Percentiles rank a stretch among this genome's conserved stretches.
These are phyloP conservation scores for Drosophila kanapiae DNA, from an alignment of 1,140 invertebrate genomes.

Conservation along the genomic window DNA sequence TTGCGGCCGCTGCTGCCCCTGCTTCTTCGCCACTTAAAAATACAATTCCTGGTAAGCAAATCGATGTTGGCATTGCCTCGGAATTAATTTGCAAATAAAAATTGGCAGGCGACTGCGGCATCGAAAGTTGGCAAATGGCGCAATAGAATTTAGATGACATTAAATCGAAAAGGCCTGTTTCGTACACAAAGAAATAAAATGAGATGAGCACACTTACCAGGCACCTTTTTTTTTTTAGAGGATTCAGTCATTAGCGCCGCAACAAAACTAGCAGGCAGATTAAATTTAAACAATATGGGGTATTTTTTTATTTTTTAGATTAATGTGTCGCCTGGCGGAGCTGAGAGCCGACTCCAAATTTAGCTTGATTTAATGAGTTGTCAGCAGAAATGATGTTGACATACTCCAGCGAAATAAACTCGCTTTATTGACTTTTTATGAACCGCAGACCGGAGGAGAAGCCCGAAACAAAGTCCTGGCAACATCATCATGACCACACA, in stretches of 20 bases:
- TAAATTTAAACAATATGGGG: slow-evolving; percentile 12
- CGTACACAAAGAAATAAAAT: slow-evolving; percentile 6
- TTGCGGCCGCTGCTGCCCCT: slow-evolving; percentile 10
- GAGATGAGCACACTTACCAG: not conserved
- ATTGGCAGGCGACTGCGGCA: slow-evolving; percentile 43
- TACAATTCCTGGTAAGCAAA: slow-evolving; percentile 26
- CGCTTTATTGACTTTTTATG: slow-evolving; percentile 81
- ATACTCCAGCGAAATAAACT: slow-evolving; percentile 68
- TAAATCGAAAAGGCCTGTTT: slow-evolving; percentile 7
- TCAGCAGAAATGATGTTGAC: slow-evolving; percentile 76
- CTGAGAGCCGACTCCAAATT: not conserved
- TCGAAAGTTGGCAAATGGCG: slow-evolving; percentile 47
- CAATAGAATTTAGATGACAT: slow-evolving; percentile 5
- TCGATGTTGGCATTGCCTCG: slow-evolving; percentile 60
- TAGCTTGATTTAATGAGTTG: slow-evolving; percentile 74
- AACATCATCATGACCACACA: slow-evolving; percentile 51
- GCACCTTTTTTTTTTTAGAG: slow-evolving; percentile 11
- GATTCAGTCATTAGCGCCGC: not conserved
- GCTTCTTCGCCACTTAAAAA: slow-evolving; percentile 11
- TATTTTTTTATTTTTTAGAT: slow-evolving; percentile 12
- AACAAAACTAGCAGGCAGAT: not conserved
- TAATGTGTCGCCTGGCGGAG: not conserved
- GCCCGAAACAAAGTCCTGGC: slow-evolving; percentile 58
- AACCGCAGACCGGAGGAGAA: slow-evolving; percentile 61
- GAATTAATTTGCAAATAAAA: slow-evolving; percentile 74